These are phyloP conservation scores for Orchesella flavescens DNA, from an alignment of 2,888 invertebrate genomes.

Conservation along the genomic window DNA sequence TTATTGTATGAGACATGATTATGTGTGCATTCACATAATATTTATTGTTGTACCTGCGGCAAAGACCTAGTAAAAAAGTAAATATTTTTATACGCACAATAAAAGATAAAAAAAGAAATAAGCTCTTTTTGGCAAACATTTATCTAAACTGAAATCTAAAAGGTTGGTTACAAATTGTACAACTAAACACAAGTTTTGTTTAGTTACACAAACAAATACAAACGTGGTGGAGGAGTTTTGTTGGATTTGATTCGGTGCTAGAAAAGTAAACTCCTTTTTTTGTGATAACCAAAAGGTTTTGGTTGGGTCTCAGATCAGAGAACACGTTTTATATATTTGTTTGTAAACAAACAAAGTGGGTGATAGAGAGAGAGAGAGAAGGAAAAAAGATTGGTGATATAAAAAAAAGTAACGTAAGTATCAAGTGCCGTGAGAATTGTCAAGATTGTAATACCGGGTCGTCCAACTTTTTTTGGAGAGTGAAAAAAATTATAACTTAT, in stretches of 20 bases:
- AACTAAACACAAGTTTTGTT: too few species aligned
- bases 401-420: not conserved
- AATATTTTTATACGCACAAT: not conserved
- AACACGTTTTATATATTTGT: slow-evolving; percentile 5
- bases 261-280: not conserved
- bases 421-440: slow-evolving; percentile 26
- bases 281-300: not conserved
- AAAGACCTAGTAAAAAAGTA: slow-evolving; percentile 14
- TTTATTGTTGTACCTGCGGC: slow-evolving; percentile 36
- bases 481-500: slow-evolving; percentile 4
- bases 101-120: not conserved
- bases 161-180: too few species aligned
- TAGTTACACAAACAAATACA: too few species aligned
- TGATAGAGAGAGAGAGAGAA: too few species aligned
- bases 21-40: slow-evolving; percentile 20
- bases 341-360: slow-evolving; percentile 8
- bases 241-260: not conserved
- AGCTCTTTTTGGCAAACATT: not conserved
- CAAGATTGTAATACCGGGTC: slow-evolving; percentile 1
- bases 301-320: not conserved
- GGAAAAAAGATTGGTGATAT: not conserved
- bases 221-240: not conserved
- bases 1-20: slow-evolving; percentile 15
- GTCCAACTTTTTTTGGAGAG: slow-evolving; percentile 27
- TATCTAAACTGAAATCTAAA: too few species aligned